Conservation (phyloP, 1,140 invertebrate species). For the Diabrotica undecimpunctata region DNA sequence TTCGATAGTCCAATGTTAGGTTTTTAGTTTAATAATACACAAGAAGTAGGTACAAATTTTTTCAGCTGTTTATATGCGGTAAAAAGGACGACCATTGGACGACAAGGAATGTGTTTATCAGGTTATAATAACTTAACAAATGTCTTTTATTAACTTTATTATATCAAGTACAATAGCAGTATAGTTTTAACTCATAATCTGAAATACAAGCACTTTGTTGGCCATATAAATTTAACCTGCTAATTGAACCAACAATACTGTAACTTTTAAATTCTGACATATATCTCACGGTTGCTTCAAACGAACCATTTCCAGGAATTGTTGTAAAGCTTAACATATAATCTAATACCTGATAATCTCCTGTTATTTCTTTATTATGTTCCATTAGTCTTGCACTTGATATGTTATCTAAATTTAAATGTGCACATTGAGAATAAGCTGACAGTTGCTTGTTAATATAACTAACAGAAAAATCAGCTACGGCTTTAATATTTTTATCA, state of each 20-base stretch:
- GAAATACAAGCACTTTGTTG: conserved; percentile 73
- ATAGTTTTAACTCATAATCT: conserved; percentile 70
- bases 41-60: too few species aligned
- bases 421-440: conserved; percentile 57
- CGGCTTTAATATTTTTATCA: conserved; percentile 49
- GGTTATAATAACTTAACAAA: too few species aligned
- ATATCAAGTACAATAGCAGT: conserved; percentile 62
- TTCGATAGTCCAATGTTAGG: too few species aligned
- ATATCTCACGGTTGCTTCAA: conserved; percentile 66
- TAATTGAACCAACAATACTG: conserved; percentile 62
- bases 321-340: conserved; percentile 64
- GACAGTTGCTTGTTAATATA: conserved; percentile 62
- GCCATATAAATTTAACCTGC: conserved; percentile 76
- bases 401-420: conserved; percentile 53
- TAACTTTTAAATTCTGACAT: conserved; percentile 26
- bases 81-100: too few species aligned
- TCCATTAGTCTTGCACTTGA: conserved; percentile 54
- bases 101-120: too few species aligned
- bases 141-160: too few species aligned
- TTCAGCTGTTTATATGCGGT: too few species aligned
- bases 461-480: conserved; percentile 56
- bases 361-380: conserved; percentile 44
- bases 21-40: too few species aligned
- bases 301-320: conserved; percentile 65
- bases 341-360: conserved; percentile 24